These are phyloP conservation scores for Eospalax fontanierii DNA, from an alignment of 2,797 vertebrate genomes.

Conservation along the genomic window DNA sequence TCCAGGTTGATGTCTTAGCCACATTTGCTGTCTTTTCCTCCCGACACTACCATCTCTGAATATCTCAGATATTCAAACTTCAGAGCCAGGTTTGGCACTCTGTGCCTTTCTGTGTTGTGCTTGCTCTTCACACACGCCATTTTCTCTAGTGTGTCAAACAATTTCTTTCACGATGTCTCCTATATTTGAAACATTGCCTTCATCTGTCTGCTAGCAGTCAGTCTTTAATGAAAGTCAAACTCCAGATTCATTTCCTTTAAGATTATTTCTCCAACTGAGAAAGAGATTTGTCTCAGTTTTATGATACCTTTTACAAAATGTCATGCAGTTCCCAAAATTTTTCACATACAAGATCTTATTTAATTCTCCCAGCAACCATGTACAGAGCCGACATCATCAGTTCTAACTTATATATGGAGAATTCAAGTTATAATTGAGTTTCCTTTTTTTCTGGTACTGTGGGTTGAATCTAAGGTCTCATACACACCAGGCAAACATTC, in stretches of 20 bases:
- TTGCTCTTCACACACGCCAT: background rate
- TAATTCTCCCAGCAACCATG: background rate
- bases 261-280: slow-evolving; percentile 32
- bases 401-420: background rate
- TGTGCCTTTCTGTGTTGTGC: background rate
- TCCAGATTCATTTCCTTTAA: slow-evolving; percentile 50
- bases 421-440: background rate
- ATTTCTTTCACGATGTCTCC: slow-evolving; percentile 15
- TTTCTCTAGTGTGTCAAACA: background rate
- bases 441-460: background rate
- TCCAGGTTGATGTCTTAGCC: background rate
- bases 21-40: background rate
- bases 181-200: slow-evolving; percentile 52
- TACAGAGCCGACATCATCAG: background rate
- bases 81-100: background rate
- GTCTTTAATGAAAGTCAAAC: slow-evolving; percentile 50
- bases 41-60: background rate
- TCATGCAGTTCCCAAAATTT: slow-evolving; percentile 21
- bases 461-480: background rate
- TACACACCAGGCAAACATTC: background rate
- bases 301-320: slow-evolving; percentile 55
- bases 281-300: slow-evolving; percentile 62
- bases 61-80: background rate
- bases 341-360: slow-evolving; percentile 15
- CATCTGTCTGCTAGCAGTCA: slow-evolving; percentile 21